phyloP scores from a whole-genome alignment of 2,797 vertebrate species.

The Sebastes ruberrimus region DNA sequence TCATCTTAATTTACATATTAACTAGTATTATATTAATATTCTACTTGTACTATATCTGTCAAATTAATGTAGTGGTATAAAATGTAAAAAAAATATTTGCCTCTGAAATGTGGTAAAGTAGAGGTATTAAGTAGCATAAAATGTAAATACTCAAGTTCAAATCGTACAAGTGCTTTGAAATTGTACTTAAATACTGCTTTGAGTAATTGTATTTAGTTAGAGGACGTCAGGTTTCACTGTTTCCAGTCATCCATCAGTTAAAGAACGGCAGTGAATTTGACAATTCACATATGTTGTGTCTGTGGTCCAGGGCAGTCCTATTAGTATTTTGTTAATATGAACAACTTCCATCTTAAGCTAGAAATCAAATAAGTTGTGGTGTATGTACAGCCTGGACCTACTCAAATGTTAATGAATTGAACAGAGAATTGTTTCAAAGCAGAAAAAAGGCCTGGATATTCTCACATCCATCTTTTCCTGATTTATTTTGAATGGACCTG shows the following conservation, averaged over 20 bases:
- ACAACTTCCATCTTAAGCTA: not conserved
- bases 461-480: not conserved
- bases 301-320: not conserved
- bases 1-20: not conserved
- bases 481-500: not conserved
- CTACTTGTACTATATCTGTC: not conserved
- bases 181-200: not conserved
- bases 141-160: not conserved
- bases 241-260: not conserved
- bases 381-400: not conserved
- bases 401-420: not conserved
- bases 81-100: not conserved
- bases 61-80: not conserved
- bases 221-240: not conserved
- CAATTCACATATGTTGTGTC: conserved; percentile 4
- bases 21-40: not conserved
- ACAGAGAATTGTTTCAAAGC: not conserved
- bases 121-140: not conserved
- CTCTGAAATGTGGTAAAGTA: not conserved
- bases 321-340: conserved; percentile 13
- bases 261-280: conserved; percentile 6
- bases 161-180: not conserved
- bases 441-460: not conserved
- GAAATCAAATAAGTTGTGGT: not conserved
- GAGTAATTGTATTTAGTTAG: not conserved